These are phyloP conservation scores for Origma solitaria DNA, from an alignment of 2,113 vertebrate species.

Conservation along the genomic window DNA sequence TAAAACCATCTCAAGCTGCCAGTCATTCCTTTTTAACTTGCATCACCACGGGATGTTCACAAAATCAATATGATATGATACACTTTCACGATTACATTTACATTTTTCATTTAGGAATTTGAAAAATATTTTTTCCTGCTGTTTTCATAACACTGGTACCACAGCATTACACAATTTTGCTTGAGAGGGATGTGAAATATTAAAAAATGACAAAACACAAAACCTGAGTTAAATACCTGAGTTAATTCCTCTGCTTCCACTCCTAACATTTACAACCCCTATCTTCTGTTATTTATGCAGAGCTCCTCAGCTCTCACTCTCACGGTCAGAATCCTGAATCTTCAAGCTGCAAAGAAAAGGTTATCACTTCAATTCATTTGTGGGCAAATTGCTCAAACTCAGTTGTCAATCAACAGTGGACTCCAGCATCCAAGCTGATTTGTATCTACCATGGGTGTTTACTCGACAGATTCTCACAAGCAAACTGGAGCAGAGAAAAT, in stretches of 20 bases:
- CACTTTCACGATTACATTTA: background rate
- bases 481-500: background rate
- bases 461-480: background rate
- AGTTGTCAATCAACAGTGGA: background rate
- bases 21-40: background rate
- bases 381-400: conserved; percentile 1
- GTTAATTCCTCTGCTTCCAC: background rate
- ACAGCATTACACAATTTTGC: background rate
- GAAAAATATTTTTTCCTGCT: background rate
- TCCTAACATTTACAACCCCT: background rate
- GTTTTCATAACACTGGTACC: background rate
- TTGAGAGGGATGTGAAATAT: background rate
- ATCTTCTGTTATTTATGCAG: background rate
- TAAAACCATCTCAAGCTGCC: background rate
- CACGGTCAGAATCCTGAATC: background rate
- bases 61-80: background rate
- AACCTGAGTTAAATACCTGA: background rate
- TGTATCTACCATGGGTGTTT: background rate
- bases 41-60: background rate
- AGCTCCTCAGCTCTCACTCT: background rate
- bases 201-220: background rate
- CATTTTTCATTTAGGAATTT: background rate
- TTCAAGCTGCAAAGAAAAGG: conserved; percentile 14
- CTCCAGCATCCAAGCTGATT: background rate
- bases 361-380: background rate